Base-by-base conservation (phyloP, 2,797 vertebrate genomes). In the Pogonophryne albipinna region DNA sequence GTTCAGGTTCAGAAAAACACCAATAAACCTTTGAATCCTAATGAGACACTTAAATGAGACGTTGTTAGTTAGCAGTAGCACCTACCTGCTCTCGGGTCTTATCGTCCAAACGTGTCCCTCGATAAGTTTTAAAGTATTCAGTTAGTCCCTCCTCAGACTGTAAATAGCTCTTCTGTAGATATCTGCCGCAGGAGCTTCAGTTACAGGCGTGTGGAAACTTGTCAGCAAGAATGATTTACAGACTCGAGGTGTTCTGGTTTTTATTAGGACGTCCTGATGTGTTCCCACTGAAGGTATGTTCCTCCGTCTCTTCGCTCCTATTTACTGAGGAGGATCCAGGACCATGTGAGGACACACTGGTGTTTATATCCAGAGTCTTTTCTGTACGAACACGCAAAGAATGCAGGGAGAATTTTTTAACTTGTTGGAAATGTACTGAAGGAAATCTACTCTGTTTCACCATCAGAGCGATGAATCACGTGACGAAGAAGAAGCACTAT, bases 191-290 rank as follows among this genome's bases (percentile, higher is more conserved):
- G 15, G 19, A 58, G 51, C 52, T 74, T 68, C 27, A 57, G 62
- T 79, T 78, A 76, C 49, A 16, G 20, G 44, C 82, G 50, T 85
- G 83, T 81, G 82, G 57, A 61, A 84, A 83, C 83, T 66, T 86
- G 88, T 90, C 73, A 76, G 53, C 42, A 42, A 27, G 49, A 77
- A 59, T 59, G 70, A 74, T 59, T 60, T 65, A 47, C 58, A n/a
- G 47, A 78, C 80, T 44, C 4, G 49, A 74, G 73, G 71, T 67
- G 50, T 49, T 76, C 10, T 31, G 9, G 10, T 42, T 58, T 79
- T 75, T 62, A 72, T 63, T 19, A 41, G 41, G 58, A 57, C 1
- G 23, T 60, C 55, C 60, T 68, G 46, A 53, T 56, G 49, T 27
- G 55, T 63, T 45, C 41, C 42, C 31, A 53, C 23, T 13, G 23